These are phyloP conservation scores for Andrena trimmerana DNA, from an alignment of 2,888 invertebrate genomes.

Conservation along the genomic window DNA sequence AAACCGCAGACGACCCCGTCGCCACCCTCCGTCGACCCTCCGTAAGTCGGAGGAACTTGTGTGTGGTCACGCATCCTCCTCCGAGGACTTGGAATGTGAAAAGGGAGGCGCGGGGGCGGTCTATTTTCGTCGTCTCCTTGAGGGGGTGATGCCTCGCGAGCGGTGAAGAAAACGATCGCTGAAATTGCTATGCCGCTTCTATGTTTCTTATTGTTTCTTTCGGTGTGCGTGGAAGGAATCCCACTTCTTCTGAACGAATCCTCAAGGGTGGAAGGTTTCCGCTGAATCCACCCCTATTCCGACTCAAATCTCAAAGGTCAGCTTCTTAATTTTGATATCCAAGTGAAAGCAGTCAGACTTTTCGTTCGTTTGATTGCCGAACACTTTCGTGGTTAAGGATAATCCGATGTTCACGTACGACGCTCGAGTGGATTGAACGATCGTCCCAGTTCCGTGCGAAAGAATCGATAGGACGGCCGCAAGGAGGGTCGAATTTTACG, in stretches of 20 bases:
- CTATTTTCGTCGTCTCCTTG: conserved; percentile 10
- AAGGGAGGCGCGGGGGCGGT: conserved; percentile 29
- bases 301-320: no score
- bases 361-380: background rate
- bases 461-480: conserved; percentile 36
- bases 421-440: conserved; percentile 21
- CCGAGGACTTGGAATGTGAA: conserved; percentile 46
- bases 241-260: background rate
- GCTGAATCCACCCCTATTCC: no score
- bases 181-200: background rate
- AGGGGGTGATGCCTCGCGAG: background rate
- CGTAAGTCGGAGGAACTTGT: conserved; percentile 64
- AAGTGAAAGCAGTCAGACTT: background rate
- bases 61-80: conserved; percentile 69
- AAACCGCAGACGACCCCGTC: conserved; percentile 62
- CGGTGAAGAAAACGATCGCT: background rate
- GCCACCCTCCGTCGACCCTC: conserved; percentile 57
- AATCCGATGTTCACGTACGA: background rate
- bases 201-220: background rate
- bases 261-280: background rate
- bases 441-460: conserved; percentile 25
- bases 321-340: no score
- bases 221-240: background rate
- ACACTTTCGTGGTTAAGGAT: background rate
- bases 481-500: conserved; percentile 48